phyloP scores from a whole-genome alignment of 2,888 invertebrate genomes.

The Trypoxylon attenuatum region DNA sequence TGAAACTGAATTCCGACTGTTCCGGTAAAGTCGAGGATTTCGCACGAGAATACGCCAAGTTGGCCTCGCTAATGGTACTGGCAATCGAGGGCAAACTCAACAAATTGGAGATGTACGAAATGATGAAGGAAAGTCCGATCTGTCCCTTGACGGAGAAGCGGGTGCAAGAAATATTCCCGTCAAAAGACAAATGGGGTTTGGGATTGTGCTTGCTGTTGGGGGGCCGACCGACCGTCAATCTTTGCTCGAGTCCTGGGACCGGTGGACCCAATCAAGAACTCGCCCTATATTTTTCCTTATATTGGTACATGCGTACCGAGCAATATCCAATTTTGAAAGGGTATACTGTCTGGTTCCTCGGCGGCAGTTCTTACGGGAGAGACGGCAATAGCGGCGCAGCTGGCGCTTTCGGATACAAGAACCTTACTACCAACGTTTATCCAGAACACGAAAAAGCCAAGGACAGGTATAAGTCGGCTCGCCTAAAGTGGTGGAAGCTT shows the following conservation, averaged over 20 bases:
- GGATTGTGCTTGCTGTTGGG: slow-evolving; percentile 77
- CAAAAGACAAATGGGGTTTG: slow-evolving; percentile 61
- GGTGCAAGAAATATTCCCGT: slow-evolving; percentile 58
- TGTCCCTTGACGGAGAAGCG: slow-evolving; percentile 56
- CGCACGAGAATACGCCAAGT: slow-evolving; percentile 57
- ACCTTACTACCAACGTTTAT: slow-evolving; percentile 53
- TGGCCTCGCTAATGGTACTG: slow-evolving; percentile 59
- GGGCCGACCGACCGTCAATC: slow-evolving; percentile 79
- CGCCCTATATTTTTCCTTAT: slow-evolving; percentile 73
- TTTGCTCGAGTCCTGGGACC: slow-evolving; percentile 74
- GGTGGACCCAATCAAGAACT: slow-evolving; percentile 83
- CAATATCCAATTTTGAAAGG: slow-evolving; percentile 59
- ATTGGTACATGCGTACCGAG: slow-evolving; percentile 66
- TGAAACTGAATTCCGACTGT: slow-evolving; percentile 52
- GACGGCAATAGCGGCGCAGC: slow-evolving; percentile 59
- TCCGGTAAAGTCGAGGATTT: slow-evolving; percentile 40
- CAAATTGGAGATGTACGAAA: slow-evolving; percentile 56
- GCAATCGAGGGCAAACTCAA: slow-evolving; percentile 59
- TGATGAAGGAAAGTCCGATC: slow-evolving; percentile 53
- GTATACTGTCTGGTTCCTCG: slow-evolving; percentile 65
- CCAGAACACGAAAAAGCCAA: slow-evolving; percentile 45
- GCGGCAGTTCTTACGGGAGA: slow-evolving; percentile 54
- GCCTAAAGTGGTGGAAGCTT: slow-evolving; percentile 35
- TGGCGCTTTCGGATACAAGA: slow-evolving; percentile 63
- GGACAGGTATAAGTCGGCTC: slow-evolving; percentile 18